These are phyloP conservation scores for Papilio demoleus DNA, from an alignment of 2,888 invertebrate species.

Conservation along the genomic window DNA sequence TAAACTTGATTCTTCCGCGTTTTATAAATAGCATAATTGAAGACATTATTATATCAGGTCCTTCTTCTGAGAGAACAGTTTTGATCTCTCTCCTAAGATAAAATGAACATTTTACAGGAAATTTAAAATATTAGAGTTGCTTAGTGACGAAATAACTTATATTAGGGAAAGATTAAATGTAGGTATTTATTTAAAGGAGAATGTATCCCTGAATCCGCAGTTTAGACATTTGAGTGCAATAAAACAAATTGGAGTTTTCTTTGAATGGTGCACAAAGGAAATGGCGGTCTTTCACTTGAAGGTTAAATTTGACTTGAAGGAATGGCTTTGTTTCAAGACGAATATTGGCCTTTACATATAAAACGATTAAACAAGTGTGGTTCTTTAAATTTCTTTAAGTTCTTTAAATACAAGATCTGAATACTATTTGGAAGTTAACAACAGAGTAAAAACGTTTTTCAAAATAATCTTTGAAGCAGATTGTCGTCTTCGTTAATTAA, in stretches of 20 bases:
- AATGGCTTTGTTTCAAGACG: not conserved
- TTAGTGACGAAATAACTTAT: not conserved
- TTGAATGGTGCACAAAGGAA: not conserved
- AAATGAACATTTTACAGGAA: not conserved
- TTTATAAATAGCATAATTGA: too few species aligned
- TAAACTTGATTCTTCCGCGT: too few species aligned
- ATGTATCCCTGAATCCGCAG: not conserved
- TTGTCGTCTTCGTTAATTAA: not conserved
- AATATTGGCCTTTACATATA: not conserved
- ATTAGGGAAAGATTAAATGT: not conserved
- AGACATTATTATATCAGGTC: too few species aligned
- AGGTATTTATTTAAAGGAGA: not conserved
- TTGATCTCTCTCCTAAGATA: not conserved
- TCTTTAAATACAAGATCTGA: too few species aligned
- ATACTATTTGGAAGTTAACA: too few species aligned
- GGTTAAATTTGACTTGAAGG: slow-evolving; percentile 16
- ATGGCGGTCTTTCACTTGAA: not conserved
- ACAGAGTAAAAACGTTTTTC: too few species aligned
- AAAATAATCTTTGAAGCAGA: too few species aligned
- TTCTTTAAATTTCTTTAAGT: not conserved
- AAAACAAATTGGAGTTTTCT: slow-evolving; percentile 8
- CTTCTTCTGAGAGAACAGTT: too few species aligned
- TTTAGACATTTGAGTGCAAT: slow-evolving; percentile 1
- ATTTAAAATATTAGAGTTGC: not conserved
- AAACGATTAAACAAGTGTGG: not conserved